Percentiles rank a stretch among this genome's conserved stretches.
phyloP scores from a whole-genome alignment of 2,888 invertebrate species.

The Torymus tubicola region DNA sequence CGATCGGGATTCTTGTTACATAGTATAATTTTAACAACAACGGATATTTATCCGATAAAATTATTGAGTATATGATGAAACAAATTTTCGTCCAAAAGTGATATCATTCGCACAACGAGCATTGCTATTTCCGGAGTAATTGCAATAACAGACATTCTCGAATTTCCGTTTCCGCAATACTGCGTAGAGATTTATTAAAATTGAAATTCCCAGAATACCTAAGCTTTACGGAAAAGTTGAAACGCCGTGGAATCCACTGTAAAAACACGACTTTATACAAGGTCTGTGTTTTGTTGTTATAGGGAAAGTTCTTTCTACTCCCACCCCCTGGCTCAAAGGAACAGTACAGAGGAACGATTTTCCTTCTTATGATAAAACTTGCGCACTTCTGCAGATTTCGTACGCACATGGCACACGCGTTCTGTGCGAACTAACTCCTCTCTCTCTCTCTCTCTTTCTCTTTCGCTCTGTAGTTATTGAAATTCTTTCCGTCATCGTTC shows the following conservation, averaged over 20 bases:
- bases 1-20: too few relatives aligned
- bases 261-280: slow-evolving; percentile 10
- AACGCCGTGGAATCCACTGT: background rate
- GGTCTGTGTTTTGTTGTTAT: slow-evolving; percentile 3
- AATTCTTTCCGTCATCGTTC: background rate
- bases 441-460: background rate
- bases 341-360: background rate
- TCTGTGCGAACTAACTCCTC: too few relatives aligned
- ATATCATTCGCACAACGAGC: too few relatives aligned
- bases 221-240: background rate
- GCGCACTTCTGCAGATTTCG: background rate
- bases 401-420: too few relatives aligned
- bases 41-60: background rate
- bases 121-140: too few relatives aligned
- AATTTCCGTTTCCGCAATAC: too few relatives aligned
- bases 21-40: too few relatives aligned
- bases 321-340: too few relatives aligned
- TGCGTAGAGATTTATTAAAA: too few relatives aligned
- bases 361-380: background rate
- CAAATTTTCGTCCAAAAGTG: background rate
- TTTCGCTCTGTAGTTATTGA: background rate
- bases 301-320: background rate
- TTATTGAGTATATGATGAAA: background rate
- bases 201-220: too few relatives aligned
- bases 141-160: too few relatives aligned